Evolutionary conservation across 2,113 vertebrate species (phyloP), one percentile per base, ranked within the genome.

Genomic region (Uropsilus gracilis): DNA sequence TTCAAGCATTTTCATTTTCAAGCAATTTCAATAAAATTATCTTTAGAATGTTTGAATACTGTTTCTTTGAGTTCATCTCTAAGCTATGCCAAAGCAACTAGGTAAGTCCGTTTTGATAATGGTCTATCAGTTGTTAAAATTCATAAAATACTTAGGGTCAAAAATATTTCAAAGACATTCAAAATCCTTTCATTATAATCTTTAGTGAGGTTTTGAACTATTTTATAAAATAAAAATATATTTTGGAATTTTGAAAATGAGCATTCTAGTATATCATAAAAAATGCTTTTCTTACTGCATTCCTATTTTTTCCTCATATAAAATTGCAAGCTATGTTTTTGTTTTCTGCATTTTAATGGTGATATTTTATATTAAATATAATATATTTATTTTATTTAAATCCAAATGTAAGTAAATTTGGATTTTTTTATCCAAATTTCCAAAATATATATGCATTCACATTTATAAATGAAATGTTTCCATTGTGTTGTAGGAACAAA

Each of bases 181-280:
- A n/a, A 1, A 71, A 64, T 77, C 20, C 30, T 75, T 69, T 18
- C 48, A 26, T 61, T 61, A 42, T 26, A 39, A n/a, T 59, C 59
- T 80, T 46, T 64, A 77, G 17, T 42, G 50, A 7, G 30, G 32
- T 0, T 42, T 84, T n/a, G 30, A 69, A 14, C 34, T 64, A 4
- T 46, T 63, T 46, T 48, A 57, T 68, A 68, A 82, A 32, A 32
- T 46, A 39, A 78, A 72, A 73, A 66, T 50, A 34, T 48, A 90
- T 83, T 83, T 81, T 57, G 22, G 14, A 4, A 80, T 90, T 80
- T 66, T 80, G 57, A 46, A 64, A 46, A 80, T 94, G 48, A 90
- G 30, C n/a, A 64, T 55, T 66, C 55, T 28, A 2, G 6, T 32
- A n/a, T 63, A 46, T 22, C 55, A 78, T 55, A 46, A 75, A 83